These are phyloP conservation scores for Polyploca ridens DNA, from an alignment of 2,888 invertebrate genomes.

Conservation along the genomic window DNA sequence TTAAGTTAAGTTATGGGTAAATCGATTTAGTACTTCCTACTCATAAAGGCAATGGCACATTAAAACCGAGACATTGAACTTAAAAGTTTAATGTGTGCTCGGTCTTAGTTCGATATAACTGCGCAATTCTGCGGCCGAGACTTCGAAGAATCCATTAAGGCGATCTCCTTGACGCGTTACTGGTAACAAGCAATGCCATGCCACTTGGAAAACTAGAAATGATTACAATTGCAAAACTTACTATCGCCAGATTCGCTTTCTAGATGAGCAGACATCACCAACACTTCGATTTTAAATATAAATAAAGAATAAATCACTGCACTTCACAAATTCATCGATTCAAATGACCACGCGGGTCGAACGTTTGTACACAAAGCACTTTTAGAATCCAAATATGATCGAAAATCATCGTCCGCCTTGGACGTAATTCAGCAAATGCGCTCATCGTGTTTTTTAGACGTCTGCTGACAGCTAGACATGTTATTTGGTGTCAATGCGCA, in stretches of 20 bases:
- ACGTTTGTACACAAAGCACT: constrained; percentile 58
- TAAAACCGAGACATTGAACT: constrained; percentile 58
- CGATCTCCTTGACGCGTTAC: constrained; percentile 67
- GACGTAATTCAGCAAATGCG: constrained; percentile 39
- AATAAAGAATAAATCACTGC: constrained; percentile 46
- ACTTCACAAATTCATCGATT: constrained; percentile 42
- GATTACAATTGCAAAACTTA: constrained; percentile 54
- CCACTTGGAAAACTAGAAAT: constrained; percentile 40
- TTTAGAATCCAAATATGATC: constrained; percentile 50
- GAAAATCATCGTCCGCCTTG: constrained; percentile 47
- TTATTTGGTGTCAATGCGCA: constrained; percentile 43
- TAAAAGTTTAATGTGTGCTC: constrained; percentile 57
- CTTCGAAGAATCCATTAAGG: constrained; percentile 70
- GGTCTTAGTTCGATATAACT: constrained; percentile 61
- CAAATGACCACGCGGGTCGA: constrained; percentile 44
- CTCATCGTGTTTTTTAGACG: constrained; percentile 49
- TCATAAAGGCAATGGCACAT: constrained; percentile 56
- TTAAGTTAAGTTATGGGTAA: background rate
- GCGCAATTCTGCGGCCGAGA: constrained; percentile 67
- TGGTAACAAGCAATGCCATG: constrained; percentile 47
- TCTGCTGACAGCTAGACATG: constrained; percentile 42
- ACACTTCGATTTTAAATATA: constrained; percentile 35
- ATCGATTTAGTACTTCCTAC: constrained; percentile 22
- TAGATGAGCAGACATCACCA: constrained; percentile 54
- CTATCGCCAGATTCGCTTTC: constrained; percentile 50